Evolutionary conservation across 2,113 vertebrate species (phyloP).

Genomic region (Lamprotornis superbus): DNA sequence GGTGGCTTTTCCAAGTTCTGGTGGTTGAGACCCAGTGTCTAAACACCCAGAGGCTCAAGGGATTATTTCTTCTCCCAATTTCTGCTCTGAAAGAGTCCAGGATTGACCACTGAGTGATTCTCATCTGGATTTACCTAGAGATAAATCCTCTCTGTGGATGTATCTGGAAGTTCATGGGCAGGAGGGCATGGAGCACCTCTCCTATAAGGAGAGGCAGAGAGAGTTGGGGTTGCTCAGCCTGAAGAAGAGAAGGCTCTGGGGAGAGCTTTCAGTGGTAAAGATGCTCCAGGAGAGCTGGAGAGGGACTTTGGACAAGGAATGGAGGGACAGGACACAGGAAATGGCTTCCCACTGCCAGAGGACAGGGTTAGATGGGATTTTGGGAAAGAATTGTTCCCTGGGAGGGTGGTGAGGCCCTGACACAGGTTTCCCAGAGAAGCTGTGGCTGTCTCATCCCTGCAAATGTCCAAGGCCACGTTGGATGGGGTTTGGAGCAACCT

Average conservation of each 20-base stretch:
- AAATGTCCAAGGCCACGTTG: not conserved
- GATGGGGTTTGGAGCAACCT: not conserved
- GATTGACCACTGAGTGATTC: not conserved
- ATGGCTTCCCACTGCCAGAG: not conserved
- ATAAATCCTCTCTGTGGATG: not conserved
- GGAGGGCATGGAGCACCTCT: not conserved
- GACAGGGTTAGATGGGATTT: accelerated
- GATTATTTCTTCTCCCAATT: not conserved
- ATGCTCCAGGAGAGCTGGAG: not conserved
- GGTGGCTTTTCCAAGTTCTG: not conserved
- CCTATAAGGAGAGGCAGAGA: not conserved
- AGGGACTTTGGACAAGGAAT: not conserved
- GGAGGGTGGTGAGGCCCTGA: accelerated
- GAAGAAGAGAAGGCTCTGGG: not conserved
- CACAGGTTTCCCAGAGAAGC: not conserved
- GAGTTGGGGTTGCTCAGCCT: not conserved
- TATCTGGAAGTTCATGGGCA: accelerated
- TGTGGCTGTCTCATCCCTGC: not conserved
- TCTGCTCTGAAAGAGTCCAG: not conserved
- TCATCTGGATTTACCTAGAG: not conserved
- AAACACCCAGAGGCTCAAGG: not conserved
- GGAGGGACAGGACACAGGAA: not conserved
- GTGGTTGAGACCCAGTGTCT: not conserved
- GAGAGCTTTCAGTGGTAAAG: not conserved
- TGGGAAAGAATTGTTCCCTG: not conserved